Evolutionary conservation across 2,888 invertebrate species (phyloP), one percentile per base, ranked within the genome.

Genomic region (Oligia latruncula): DNA sequence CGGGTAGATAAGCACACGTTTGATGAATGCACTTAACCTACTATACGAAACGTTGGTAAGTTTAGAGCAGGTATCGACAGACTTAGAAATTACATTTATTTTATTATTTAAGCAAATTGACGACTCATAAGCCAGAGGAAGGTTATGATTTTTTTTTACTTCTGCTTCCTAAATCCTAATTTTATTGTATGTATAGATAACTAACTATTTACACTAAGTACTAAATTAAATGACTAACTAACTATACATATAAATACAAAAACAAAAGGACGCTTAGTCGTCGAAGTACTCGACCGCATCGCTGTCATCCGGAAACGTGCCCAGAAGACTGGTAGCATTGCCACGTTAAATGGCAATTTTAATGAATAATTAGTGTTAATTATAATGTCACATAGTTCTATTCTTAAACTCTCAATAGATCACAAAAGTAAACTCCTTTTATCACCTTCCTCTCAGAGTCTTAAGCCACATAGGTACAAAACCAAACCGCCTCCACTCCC

Each of bases 401-500:
- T 62, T 15, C 0, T 6, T 6, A 62, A 29, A 62, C 15, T 62
- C 6, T 62, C 29, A 62, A 29, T 35, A 64, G 23, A 65, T 20
- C 11, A 20, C 43, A 35, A 55, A 6, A 49, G 3, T 4, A 0
- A 15, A 60, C 11, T 71, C 23, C 0, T 11, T 49, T 60, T 43
- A 20, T 43, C 17, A 3, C 1, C 0, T 2, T 67, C 58, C 46
- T 83, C 85, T 58, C 66, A 64, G 78, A 83, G 71, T 58, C 17
- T 13, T 3, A 62, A 29, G 5, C 9, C 11, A 73, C 55, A 72
- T 86, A 88, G 88, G 89, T 74, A 88, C 43, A 78, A 86, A 74
- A 72, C 67, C 15, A 11, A n/a, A 6, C 29, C 20, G 4, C 40
- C 20, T 43, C 43, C 15, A 49, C 46, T 66, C 55, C 68, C 74